Percentiles rank a stretch among this genome's conserved stretches.
Evolutionary conservation across 2,113 vertebrate species (phyloP).

Genomic region (Anarhynchus alexandrinus): DNA sequence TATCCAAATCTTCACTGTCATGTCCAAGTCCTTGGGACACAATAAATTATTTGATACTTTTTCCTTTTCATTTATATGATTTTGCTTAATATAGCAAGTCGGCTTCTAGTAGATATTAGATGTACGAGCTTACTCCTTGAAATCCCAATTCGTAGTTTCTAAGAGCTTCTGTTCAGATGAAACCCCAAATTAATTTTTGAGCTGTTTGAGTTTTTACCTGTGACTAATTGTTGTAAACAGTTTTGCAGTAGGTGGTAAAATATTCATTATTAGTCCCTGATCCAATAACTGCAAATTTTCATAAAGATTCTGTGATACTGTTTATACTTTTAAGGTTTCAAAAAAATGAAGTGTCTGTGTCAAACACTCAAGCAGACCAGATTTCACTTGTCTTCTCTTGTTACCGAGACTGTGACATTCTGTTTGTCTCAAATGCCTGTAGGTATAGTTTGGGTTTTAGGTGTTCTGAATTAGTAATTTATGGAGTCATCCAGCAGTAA

Average conservation of each 20-base stretch:
- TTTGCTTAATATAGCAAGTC: background rate
- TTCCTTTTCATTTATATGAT: background rate
- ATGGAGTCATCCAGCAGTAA: slow-evolving; percentile 23
- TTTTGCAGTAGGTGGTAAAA: background rate
- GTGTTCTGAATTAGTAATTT: slow-evolving; percentile 19
- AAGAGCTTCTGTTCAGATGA: background rate
- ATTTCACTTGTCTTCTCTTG: background rate
- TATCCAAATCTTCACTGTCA: background rate
- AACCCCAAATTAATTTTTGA: background rate
- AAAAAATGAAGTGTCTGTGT: background rate
- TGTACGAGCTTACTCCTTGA: background rate
- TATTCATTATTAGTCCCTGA: background rate
- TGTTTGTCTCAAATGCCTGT: background rate
- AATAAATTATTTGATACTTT: background rate
- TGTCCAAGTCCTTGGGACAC: background rate
- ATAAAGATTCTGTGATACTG: background rate
- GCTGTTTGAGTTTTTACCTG: background rate
- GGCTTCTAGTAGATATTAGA: background rate
- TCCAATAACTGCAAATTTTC: background rate
- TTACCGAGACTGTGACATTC: background rate
- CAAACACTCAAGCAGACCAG: background rate
- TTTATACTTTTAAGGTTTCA: background rate
- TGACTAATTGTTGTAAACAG: background rate
- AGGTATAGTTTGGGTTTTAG: slow-evolving; percentile 15
- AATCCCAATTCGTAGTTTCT: background rate